A percentile compares a stretch with the other conserved stretches of the same genome.
phyloP scores from a whole-genome alignment of 2,888 invertebrate species.

The Teleogryllus oceanicus region DNA sequence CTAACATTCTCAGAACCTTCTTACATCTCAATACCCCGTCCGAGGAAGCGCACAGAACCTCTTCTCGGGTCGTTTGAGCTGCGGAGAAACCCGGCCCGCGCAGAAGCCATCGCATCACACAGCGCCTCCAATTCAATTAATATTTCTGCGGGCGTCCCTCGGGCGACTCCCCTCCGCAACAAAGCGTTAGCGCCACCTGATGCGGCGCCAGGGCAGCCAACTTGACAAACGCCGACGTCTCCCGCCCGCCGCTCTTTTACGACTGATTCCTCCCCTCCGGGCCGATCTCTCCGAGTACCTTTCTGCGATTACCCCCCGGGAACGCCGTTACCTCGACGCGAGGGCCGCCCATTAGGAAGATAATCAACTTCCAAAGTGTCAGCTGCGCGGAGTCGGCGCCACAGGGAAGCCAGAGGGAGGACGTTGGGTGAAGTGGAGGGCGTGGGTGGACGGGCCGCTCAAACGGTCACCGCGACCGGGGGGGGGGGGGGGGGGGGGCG shows the following conservation, averaged over 20 bases:
- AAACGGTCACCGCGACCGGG: background rate
- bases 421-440: background rate
- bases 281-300: background rate
- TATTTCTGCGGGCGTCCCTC: background rate
- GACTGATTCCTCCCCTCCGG: background rate
- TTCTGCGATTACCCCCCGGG: background rate
- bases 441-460: background rate
- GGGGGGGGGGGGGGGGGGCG: background rate
- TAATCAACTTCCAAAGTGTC: constrained; percentile 18
- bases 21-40: no score
- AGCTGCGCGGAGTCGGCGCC: background rate
- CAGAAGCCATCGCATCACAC: no score
- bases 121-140: background rate
- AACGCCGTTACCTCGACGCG: background rate
- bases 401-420: background rate
- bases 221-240: background rate
- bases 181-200: background rate
- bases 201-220: background rate
- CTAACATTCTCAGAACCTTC: no score
- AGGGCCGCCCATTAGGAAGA: background rate
- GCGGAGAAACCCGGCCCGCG: no score
- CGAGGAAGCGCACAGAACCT: no score
- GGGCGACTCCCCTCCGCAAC: background rate
- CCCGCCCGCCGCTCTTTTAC: background rate
- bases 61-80: no score